Base-by-base conservation (phyloP, 2,888 invertebrate species). In the Parapristionchus giblindavisi region DNA sequence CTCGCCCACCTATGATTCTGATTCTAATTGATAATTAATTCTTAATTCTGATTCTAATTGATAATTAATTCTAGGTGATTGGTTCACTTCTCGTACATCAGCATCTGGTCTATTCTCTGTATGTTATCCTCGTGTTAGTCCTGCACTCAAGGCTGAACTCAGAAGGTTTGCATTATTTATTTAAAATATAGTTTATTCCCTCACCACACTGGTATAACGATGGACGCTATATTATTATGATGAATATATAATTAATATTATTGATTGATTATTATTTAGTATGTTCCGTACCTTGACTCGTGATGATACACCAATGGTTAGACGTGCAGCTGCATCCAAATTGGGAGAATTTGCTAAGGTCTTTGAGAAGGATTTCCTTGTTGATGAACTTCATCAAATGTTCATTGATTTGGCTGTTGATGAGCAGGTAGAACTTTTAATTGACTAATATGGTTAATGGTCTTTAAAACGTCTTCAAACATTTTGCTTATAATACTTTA, bases 231-330 rank as follows among this genome's bases (percentile, higher is more conserved):
- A 6, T n/a, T 3, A n/a, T 6, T 58, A 17, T 60, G 36, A 4
- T 4, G 24, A n/a, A 38, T 1, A 6, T 5, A 11, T 3, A 38
- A 36, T n/a, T 5, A 3, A 61, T 4, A 61, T 61, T n/a, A 29
- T 27, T 65, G 17, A 24, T 43, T 60, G 60, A n/a, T 36, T 43
- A 40, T 63, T 29, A 32, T 75, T 76, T 48, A 93, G 94, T 87
- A 93, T 94, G 89, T 99, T 98, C 91, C 93, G 95, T 82, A 93
- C 93, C 79, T 91, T 99, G 74, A 98, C 98, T 89, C 94, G 96
- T 88, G 99, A 99, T 90, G 99, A 99, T 89, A 99, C 99, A 0
- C 99, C 99, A 0, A 99, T 99, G 99, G 99, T 99, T 48, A 93
- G 98, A 17, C 92, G 99, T 81, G 97, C 99, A 4, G 98, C 97